Evolutionary conservation across 2,113 vertebrate genomes (phyloP).

Genomic region (Halcyon malimbica): DNA sequence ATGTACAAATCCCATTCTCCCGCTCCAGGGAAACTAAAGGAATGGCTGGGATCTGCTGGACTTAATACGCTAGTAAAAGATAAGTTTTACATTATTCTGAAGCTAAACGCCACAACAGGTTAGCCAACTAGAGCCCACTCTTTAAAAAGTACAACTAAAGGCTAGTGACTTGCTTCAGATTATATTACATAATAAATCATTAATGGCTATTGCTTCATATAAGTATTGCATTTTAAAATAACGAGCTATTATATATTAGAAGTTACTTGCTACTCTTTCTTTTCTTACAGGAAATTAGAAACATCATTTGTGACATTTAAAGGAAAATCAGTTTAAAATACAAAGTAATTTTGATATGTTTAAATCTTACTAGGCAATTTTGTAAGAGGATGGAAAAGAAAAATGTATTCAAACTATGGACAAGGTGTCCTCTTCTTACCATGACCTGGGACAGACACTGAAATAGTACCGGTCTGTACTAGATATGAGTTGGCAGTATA

Average conservation of each 20-base stretch:
- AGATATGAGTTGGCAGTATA: conserved; percentile 72
- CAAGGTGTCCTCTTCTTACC: conserved; percentile 72
- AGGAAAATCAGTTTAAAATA: neutral
- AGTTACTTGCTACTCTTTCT: neutral
- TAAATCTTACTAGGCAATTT: neutral
- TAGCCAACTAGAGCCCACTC: neutral
- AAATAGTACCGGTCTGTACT: conserved; percentile 60
- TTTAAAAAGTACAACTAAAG: neutral
- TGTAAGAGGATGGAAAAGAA: conserved; percentile 32
- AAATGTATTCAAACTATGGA: conserved; percentile 56
- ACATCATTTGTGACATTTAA: neutral
- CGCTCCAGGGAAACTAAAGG: neutral
- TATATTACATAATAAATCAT: neutral
- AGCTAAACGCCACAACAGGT: neutral
- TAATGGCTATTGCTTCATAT: neutral
- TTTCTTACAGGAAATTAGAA: neutral
- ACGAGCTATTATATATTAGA: neutral
- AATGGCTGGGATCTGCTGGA: neutral
- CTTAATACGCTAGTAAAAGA: neutral
- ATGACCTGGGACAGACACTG: conserved; percentile 70
- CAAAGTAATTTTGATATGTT: neutral
- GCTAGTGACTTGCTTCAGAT: neutral
- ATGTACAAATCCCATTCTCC: neutral
- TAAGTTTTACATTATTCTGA: neutral
- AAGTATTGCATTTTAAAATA: neutral